Evolutionary conservation across 2,888 invertebrate genomes (phyloP).

Genomic region (Teleogryllus oceanicus): DNA sequence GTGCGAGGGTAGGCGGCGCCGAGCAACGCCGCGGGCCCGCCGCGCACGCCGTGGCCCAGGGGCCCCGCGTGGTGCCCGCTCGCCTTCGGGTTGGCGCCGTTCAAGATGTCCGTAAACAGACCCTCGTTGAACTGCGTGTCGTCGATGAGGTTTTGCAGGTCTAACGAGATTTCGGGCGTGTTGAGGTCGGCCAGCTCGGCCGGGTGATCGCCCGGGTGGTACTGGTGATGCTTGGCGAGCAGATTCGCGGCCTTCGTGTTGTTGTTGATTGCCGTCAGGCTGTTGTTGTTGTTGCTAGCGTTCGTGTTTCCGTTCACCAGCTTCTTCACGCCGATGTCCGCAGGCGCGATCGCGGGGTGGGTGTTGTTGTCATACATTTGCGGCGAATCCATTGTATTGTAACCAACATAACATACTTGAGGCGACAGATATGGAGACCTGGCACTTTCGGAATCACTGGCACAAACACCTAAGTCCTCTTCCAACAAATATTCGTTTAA

Average conservation of each 20-base stretch:
- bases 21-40: constrained; percentile 38
- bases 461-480: constrained; percentile 29
- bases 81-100: constrained; percentile 42
- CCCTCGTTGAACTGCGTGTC: constrained; percentile 85
- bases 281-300: constrained; percentile 37
- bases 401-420: constrained; percentile 36
- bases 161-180: constrained; percentile 87
- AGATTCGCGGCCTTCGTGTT: constrained; percentile 51
- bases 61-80: constrained; percentile 32
- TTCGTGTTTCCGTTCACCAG: constrained; percentile 50
- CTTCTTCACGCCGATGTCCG: constrained; percentile 57
- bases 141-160: constrained; percentile 87
- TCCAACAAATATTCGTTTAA: constrained; percentile 31
- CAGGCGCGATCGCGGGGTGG: constrained; percentile 48
- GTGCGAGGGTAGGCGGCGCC: constrained; percentile 58
- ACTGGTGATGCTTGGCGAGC: constrained; percentile 62
- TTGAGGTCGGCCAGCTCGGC: constrained; percentile 83
- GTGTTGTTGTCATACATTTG: constrained; percentile 79
- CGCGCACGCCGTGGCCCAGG: constrained; percentile 21
- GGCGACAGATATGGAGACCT: constrained; percentile 12
- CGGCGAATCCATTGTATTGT: constrained; percentile 68
- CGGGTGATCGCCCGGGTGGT: constrained; percentile 67
- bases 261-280: constrained; percentile 34
- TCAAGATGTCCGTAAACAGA: constrained; percentile 79
- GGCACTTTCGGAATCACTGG: constrained; percentile 28